A percentile compares a stretch with the other conserved stretches of the same genome.
These are phyloP conservation scores for Micoletzkya japonica DNA, from an alignment of 2,888 invertebrate genomes.

Conservation along the genomic window DNA sequence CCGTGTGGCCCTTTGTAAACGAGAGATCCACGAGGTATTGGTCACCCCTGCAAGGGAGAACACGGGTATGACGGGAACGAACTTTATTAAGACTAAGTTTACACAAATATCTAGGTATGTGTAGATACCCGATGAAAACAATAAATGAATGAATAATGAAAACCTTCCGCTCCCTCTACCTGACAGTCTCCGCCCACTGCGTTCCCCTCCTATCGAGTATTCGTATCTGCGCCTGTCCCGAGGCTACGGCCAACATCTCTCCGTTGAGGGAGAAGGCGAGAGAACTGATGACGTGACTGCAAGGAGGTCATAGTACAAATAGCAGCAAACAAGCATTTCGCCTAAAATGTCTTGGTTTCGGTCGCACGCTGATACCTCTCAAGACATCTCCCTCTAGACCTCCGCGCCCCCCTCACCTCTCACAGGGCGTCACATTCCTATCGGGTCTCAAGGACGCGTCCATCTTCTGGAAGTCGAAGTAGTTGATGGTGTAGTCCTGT, in stretches of 20 bases:
- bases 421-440: constrained; percentile 53
- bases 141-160: neutral
- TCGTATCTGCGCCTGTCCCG: constrained; percentile 75
- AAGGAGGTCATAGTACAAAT: constrained; percentile 32
- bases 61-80: too few species aligned
- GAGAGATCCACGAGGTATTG: constrained; percentile 94
- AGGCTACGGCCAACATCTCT: constrained; percentile 86
- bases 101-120: too few species aligned
- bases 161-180: constrained; percentile 32
- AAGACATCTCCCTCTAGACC: neutral
- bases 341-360: neutral
- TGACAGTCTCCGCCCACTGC: constrained; percentile 60
- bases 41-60: constrained; percentile 6
- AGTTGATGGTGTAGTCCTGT: constrained; percentile 84
- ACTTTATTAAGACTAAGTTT: neutral
- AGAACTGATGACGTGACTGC: constrained; percentile 81
- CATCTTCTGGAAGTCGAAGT: constrained; percentile 99
- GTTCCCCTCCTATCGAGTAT: constrained; percentile 73
- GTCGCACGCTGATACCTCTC: neutral
- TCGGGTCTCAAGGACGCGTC: constrained; percentile 75
- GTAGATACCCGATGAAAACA: too few species aligned
- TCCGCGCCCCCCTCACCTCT: constrained; percentile 38
- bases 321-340: neutral
- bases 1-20: constrained; percentile 89
- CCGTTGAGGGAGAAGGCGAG: constrained; percentile 91